These are phyloP conservation scores for Ophion ellenae DNA, from an alignment of 2,888 invertebrate genomes.

Conservation along the genomic window DNA sequence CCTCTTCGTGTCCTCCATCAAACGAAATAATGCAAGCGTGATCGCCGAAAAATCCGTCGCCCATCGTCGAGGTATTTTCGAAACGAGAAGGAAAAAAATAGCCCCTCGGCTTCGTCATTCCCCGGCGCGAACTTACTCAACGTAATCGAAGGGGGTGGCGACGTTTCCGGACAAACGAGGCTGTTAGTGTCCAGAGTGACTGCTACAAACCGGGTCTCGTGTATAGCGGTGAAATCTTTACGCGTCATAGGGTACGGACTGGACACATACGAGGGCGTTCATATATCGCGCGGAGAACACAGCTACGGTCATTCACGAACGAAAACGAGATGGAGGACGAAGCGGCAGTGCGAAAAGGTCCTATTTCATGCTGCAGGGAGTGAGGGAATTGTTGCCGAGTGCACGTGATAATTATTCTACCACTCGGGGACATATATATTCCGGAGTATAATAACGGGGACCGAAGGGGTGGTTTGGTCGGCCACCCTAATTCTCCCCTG, in stretches of 20 bases:
- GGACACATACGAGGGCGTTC: constrained; percentile 31
- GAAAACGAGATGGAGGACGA: constrained; percentile 71
- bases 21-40: background rate
- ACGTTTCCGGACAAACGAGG: constrained; percentile 63
- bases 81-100: constrained; percentile 35
- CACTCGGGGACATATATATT: constrained; percentile 62
- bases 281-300: constrained; percentile 62
- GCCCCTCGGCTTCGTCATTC: constrained; percentile 30
- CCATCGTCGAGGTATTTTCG: constrained; percentile 38
- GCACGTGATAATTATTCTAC: constrained; percentile 79
- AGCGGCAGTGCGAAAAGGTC: constrained; percentile 67
- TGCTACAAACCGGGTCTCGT: constrained; percentile 7
- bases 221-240: constrained; percentile 43
- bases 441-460: constrained; percentile 62
- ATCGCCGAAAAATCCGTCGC: background rate
- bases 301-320: constrained; percentile 73
- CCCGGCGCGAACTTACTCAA: constrained; percentile 51
- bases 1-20: background rate
- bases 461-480: constrained; percentile 59
- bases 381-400: constrained; percentile 70
- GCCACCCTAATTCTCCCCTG: constrained; percentile 67
- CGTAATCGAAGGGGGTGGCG: constrained; percentile 59
- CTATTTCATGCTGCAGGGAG: constrained; percentile 63
- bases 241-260: constrained; percentile 53
- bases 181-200: constrained; percentile 43